Percentiles rank a stretch among this genome's conserved stretches.
Conservation (phyloP, 1,140 invertebrate species). For the Ericerus pela region DNA sequence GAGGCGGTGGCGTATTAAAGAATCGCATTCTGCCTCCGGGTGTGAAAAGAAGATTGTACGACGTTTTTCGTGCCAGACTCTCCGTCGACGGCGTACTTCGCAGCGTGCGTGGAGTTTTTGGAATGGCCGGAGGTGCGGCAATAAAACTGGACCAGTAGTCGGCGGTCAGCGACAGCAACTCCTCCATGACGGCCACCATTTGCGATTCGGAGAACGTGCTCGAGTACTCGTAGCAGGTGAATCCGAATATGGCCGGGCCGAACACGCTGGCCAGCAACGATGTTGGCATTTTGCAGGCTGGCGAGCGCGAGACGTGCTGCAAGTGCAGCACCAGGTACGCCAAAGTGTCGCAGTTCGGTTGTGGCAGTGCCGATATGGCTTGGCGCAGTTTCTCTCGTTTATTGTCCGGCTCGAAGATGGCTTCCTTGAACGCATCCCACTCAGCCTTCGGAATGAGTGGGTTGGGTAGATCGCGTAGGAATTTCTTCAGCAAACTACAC, state of each 20-base stretch:
- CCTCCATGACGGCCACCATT: slow-evolving; percentile 15
- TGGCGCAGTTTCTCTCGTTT: slow-evolving; percentile 39
- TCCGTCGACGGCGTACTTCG: background rate
- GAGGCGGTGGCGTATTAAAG: background rate
- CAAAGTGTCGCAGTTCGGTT: slow-evolving; percentile 72
- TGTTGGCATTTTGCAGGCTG: slow-evolving; percentile 62
- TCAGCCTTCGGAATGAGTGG: slow-evolving; percentile 60
- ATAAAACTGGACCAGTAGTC: slow-evolving; percentile 19
- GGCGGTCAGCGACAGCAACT: slow-evolving; percentile 19
- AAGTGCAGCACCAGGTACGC: slow-evolving; percentile 73
- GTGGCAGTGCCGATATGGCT: slow-evolving; percentile 56
- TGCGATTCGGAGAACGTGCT: background rate
- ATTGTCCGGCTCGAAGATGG: slow-evolving; percentile 36
- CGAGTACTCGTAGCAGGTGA: slow-evolving; percentile 38
- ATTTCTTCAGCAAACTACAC: slow-evolving; percentile 75
- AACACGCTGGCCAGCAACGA: slow-evolving; percentile 68
- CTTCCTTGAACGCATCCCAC: slow-evolving; percentile 60
- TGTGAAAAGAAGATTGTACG: background rate
- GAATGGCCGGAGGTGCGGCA: background rate
- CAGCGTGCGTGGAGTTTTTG: background rate
- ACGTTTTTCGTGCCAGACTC: background rate
- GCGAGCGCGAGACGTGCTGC: slow-evolving; percentile 53
- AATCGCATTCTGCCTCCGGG: background rate
- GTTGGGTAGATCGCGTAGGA: slow-evolving; percentile 62
- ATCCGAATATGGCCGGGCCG: slow-evolving; percentile 70